phyloP scores from a whole-genome alignment of 37 sponge, comb jelly and placozoan species.

The Hexactinellida sp. region DNA sequence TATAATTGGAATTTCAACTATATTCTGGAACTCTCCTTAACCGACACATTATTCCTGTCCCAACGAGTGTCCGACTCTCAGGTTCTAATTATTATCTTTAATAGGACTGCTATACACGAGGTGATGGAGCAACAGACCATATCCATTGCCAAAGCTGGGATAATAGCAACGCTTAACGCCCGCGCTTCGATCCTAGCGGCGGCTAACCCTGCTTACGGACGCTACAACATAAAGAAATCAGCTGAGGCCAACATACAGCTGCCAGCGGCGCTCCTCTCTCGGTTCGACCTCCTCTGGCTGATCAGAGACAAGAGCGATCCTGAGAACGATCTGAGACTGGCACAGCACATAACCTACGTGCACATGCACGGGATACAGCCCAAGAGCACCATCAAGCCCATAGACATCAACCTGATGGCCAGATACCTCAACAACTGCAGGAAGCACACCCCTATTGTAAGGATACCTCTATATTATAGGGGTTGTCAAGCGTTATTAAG shows the following conservation, averaged over 20 bases:
- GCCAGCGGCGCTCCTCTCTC: conserved; percentile 92
- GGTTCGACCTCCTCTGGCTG: conserved; percentile 94
- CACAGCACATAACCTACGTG: conserved; percentile 95
- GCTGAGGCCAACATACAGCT: conserved; percentile 95
- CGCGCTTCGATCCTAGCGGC: conserved; percentile 95
- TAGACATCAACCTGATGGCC: conserved; percentile 65
- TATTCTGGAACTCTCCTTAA: no score
- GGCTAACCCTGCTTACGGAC: conserved; percentile 95
- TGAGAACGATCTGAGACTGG: conserved; percentile 86
- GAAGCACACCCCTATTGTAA: neutral
- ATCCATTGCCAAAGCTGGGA: conserved; percentile 99
- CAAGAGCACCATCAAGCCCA: conserved; percentile 46
- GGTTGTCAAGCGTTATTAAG: no score
- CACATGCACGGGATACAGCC: conserved; percentile 82
- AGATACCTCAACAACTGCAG: conserved; percentile 19
- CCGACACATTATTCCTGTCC: no score
- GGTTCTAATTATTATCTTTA: no score
- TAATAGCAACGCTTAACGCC: conserved; percentile 89
- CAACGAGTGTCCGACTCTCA: no score
- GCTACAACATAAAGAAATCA: conserved; percentile 93
- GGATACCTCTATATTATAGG: no score
- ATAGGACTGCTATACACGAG: conserved; percentile 87
- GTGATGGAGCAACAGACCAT: conserved; percentile 99
- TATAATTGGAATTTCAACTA: no score
- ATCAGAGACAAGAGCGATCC: conserved; percentile 92